Evolutionary conservation across 2,113 vertebrate genomes (phyloP).

Genomic region (Cathartes aura): DNA sequence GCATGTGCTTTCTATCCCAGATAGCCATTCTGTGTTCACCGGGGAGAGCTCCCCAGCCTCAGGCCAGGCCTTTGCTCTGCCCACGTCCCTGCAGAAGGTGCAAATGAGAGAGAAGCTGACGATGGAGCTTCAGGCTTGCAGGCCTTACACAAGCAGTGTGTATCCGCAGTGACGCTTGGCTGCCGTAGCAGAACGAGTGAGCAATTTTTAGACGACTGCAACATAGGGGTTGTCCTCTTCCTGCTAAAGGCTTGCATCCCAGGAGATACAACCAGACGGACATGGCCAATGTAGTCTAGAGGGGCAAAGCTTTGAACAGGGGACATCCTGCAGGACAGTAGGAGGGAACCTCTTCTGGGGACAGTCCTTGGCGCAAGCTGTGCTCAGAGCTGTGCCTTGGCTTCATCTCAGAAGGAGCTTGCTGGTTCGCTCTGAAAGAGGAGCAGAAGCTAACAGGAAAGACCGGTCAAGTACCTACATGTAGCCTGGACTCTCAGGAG

Average conservation of each 20-base stretch:
- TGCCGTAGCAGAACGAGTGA: background rate
- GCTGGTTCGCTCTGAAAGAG: background rate
- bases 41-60: background rate
- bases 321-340: background rate
- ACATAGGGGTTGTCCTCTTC: background rate
- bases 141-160: background rate
- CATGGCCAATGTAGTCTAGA: fast-evolving
- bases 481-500: background rate
- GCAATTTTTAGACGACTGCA: background rate
- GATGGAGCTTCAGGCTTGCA: background rate
- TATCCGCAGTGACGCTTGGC: background rate
- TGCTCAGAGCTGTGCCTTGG: background rate
- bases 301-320: background rate
- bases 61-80: background rate
- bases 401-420: background rate
- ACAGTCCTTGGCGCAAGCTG: background rate
- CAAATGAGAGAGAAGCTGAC: background rate
- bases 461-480: background rate
- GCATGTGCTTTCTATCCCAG: background rate
- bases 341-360: background rate
- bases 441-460: background rate
- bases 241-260: background rate
- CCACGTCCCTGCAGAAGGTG: background rate
- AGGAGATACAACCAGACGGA: background rate
- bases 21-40: background rate